Base-by-base conservation (phyloP, 2,113 vertebrate species). In the Thalassarche chlororhynchos region DNA sequence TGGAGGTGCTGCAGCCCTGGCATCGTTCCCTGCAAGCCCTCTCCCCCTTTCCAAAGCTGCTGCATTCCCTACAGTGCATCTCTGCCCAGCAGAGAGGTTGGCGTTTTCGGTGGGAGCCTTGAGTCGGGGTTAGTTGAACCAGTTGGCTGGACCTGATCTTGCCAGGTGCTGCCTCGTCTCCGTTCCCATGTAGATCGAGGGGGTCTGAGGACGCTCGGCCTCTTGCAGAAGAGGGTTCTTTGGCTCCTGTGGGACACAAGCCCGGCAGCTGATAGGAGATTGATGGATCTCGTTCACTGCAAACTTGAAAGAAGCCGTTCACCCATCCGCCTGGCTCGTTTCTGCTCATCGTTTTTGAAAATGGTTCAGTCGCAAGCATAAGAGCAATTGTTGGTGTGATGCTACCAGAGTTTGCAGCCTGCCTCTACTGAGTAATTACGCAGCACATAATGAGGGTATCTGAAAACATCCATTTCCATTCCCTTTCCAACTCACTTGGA, bases 131-230 rank as follows among this genome's bases (percentile, higher is more conserved):
- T 51, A 7, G 3, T 31, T 47, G 38, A 75, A 38, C 6, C 10
- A 5, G 3, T 26, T 72, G 57, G 31, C 31, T 62, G 76, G 68
- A 46, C 31, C 8, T 65, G 21, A 8, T 70, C 40, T 49, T 69
- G 32, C 47, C 9, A 5, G 14, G 18, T 62, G 64, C 42, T 86
- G 38, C 40, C 62, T 54, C 54, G 6, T 57, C 34, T 83, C 17
- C 2, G 6, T 72, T 85, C 38, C 52, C 5, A 0, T 20, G 40
- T 38, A 14, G 13, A 13, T 36, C 1, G 1, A 16, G 34, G 25
- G 8, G 29, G 2, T 66, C 49, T 68, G 44, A 76, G 44, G 58
- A 6, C 0, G 0, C 44, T 62, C 12, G 4, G 10, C 3, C 0
- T 54, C 36, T 29, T 29, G 10, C 25, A 61, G 66, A 24, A 46